phyloP scores from a whole-genome alignment of 2,888 invertebrate species.

The Coleophora deauratella region DNA sequence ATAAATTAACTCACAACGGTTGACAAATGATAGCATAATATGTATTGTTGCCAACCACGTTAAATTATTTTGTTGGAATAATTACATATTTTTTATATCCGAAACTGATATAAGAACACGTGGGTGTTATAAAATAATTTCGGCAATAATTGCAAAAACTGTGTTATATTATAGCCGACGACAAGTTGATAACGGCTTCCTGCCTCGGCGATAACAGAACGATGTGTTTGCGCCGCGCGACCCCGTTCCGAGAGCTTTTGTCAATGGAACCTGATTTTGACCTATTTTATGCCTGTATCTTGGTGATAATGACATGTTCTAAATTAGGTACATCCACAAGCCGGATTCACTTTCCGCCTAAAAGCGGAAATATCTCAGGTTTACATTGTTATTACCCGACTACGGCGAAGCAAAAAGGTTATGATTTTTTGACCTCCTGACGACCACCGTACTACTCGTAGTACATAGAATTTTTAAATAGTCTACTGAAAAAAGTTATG shows the following conservation, averaged over 20 bases:
- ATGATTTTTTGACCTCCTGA: too few relatives aligned
- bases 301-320: conserved; percentile 31
- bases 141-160: conserved; percentile 73
- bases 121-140: conserved; percentile 62
- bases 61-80: not conserved
- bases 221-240: conserved; percentile 56
- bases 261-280: conserved; percentile 68
- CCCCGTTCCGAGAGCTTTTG: conserved; percentile 63
- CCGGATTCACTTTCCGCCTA: conserved; percentile 18
- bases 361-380: not conserved
- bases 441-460: too few relatives aligned
- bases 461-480: too few relatives aligned
- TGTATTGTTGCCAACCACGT: not conserved
- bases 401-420: too few relatives aligned
- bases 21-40: not conserved
- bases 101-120: conserved; percentile 32
- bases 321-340: conserved; percentile 24
- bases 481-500: too few relatives aligned
- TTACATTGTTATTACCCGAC: not conserved
- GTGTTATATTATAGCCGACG: conserved; percentile 63
- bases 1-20: too few relatives aligned
- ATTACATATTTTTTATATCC: conserved; percentile 12
- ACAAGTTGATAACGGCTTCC: conserved; percentile 68
- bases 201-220: conserved; percentile 53
- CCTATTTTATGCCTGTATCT: conserved; percentile 40